Base-by-base conservation (phyloP, 30 jellyfish, hydroid and myxozoan genomes). In the Euphysa ruthae region DNA sequence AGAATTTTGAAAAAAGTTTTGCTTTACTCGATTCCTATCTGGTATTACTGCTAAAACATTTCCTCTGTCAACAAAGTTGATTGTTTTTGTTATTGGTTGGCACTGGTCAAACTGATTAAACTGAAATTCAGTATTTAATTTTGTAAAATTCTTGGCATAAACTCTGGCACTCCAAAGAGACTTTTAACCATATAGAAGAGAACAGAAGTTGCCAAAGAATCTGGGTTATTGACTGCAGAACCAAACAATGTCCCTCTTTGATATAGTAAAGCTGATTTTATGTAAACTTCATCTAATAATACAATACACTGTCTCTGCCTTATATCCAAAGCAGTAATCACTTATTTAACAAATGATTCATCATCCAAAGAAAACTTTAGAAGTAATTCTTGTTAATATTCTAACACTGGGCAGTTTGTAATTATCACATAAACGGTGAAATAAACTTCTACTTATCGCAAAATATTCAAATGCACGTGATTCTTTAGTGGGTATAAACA, bases 401-500 rank as follows among this genome's bases (percentile, higher is more conserved):
- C 18, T 2, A 46, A 46, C 23, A 46, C 60, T 46, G 18, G 60
- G 60, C 8, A 8, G 18, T 46, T 46, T 10, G 23, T 46, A 46
- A 46, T 46, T 29, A 46, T 46, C 10, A 3, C 60, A n/a, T 2
- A 46, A n/a, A 46, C 60, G 8, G 23, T 29, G 18, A 29, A n/a
- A 46, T n/a, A 46, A 29, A 46, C 28, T n/a, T 46, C 60, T 46
- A n/a, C 28, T n/a, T 2, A 3, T 46, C 23, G 60, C 60, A 46
- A 46, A 46, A 46, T 46, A 46, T 29, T 46, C 60, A 46, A 46
- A 46, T n/a, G 60, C 60, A 25, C 60, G 4, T n/a, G n/a, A n/a
- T n/a, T n/a, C n/a, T n/a, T n/a, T n/a, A n/a, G n/a, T n/a, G n/a
- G n/a, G n/a, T n/a, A n/a, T n/a, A n/a, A n/a, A n/a, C n/a, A n/a